phyloP scores from a whole-genome alignment of 1,140 invertebrate genomes.

The Cephus cinctus region DNA sequence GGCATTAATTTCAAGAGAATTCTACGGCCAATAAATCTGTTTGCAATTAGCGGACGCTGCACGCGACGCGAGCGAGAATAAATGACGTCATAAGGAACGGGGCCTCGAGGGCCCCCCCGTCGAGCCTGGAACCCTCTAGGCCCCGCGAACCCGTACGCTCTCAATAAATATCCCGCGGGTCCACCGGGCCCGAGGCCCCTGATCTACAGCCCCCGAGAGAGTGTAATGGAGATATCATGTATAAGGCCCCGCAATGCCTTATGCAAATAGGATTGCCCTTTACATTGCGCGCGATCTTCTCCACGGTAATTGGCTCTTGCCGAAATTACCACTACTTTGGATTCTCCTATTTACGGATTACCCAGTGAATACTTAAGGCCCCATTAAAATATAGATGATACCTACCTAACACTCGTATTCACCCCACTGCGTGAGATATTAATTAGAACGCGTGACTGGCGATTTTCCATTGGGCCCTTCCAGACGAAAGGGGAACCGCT shows the following conservation, averaged over 20 bases:
- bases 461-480: constrained; percentile 16
- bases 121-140: constrained; percentile 4
- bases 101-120: constrained; percentile 39
- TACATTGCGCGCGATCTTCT: constrained; percentile 36
- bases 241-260: constrained; percentile 27
- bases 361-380: neutral
- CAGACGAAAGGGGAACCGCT: constrained; percentile 10
- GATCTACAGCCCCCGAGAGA: constrained; percentile 36
- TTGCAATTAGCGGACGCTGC: constrained; percentile 52
- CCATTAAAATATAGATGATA: constrained; percentile 1
- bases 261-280: constrained; percentile 50
- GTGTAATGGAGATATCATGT: constrained; percentile 47
- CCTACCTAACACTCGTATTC: constrained; percentile 25
- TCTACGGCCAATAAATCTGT: constrained; percentile 50
- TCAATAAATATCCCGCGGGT: constrained; percentile 47
- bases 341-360: no score
- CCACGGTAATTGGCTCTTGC: constrained; percentile 42
- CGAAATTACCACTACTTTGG: no score
- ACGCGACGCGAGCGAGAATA: constrained; percentile 45
- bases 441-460: constrained; percentile 37
- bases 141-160: constrained; percentile 25
- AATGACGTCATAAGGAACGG: constrained; percentile 50
- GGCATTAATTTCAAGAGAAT: constrained; percentile 14
- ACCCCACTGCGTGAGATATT: constrained; percentile 27
- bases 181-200: constrained; percentile 27